Percentiles rank a stretch among this genome's conserved stretches.
phyloP scores from a whole-genome alignment of 2,888 invertebrate species.

The Vannuccia rotundouncinata region DNA sequence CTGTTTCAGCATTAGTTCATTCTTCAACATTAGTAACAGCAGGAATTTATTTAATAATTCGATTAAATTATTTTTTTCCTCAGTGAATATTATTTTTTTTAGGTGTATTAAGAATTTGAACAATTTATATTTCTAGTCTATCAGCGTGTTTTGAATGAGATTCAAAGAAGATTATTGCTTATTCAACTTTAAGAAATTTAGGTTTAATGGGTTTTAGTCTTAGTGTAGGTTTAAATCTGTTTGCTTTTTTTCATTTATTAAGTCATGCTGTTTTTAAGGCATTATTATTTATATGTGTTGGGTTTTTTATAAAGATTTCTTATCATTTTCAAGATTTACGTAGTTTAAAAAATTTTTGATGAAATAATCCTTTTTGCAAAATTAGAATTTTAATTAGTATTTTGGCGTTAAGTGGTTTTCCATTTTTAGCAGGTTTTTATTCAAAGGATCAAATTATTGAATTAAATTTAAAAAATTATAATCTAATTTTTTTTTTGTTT shows the following conservation, averaged over 20 bases:
- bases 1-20: conserved; percentile 70
- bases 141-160: conserved; percentile 59
- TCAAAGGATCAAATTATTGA: conserved; percentile 49
- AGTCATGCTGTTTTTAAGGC: conserved; percentile 72
- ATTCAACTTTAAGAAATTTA: conserved; percentile 69
- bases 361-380: conserved; percentile 44
- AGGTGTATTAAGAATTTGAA: conserved; percentile 22
- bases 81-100: conserved; percentile 47
- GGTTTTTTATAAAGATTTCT: conserved; percentile 65
- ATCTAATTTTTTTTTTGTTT: conserved; percentile 37
- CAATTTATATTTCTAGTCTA: conserved; percentile 46
- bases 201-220: conserved; percentile 68
- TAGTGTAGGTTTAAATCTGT: conserved; percentile 60
- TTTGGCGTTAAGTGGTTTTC: conserved; percentile 45
- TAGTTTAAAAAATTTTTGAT: conserved; percentile 42
- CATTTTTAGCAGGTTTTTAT: conserved; percentile 48
- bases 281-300: conserved; percentile 68
- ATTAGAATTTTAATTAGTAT: conserved; percentile 42
- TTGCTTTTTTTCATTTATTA: conserved; percentile 68
- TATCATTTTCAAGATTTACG: conserved; percentile 67
- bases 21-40: conserved; percentile 73
- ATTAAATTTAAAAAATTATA: conserved; percentile 35
- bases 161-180: conserved; percentile 72
- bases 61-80: conserved; percentile 61
- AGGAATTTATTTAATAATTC: conserved; percentile 69